A percentile compares a stretch with the other conserved stretches of the same genome.
Evolutionary conservation across 1,140 invertebrate species (phyloP).

Genomic region (Drosophila ficusphila): DNA sequence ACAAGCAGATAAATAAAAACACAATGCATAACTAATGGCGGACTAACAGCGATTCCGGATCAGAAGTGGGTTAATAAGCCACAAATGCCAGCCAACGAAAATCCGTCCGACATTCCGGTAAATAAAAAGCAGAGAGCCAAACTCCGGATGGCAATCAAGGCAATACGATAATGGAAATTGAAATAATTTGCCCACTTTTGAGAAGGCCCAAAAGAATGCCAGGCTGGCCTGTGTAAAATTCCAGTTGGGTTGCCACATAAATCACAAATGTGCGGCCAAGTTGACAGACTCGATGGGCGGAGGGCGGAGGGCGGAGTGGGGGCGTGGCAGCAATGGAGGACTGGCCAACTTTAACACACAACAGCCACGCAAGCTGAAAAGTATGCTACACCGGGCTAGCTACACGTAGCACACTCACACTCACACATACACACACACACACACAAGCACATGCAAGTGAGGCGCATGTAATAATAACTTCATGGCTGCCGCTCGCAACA

Average conservation of each 20-base stretch:
- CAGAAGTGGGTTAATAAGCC: slow-evolving; percentile 72
- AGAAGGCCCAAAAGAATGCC: slow-evolving; percentile 45
- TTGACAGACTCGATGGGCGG: slow-evolving; percentile 51
- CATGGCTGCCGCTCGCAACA: slow-evolving; percentile 52
- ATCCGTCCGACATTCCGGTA: slow-evolving; percentile 43
- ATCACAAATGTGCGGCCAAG: slow-evolving; percentile 72
- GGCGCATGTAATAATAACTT: slow-evolving; percentile 71
- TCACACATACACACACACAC: slow-evolving; percentile 35
- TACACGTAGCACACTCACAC: slow-evolving; percentile 35
- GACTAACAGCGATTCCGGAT: slow-evolving; percentile 26
- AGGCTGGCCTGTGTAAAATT: slow-evolving; percentile 43
- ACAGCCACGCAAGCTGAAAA: slow-evolving; percentile 76
- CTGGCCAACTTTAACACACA: slow-evolving; percentile 74
- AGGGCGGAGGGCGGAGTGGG: slow-evolving; percentile 9
- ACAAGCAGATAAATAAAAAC: slow-evolving; percentile 8
- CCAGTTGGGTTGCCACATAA: slow-evolving; percentile 59
- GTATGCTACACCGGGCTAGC: slow-evolving; percentile 63
- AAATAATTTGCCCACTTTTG: slow-evolving; percentile 79
- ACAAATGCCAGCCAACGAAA: slow-evolving; percentile 47
- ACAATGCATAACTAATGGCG: slow-evolving; percentile 14
- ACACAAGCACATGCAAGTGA: slow-evolving; percentile 31
- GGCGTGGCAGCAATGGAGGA: slow-evolving; percentile 13
- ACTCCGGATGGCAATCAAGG: slow-evolving; percentile 52
- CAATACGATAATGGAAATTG: slow-evolving; percentile 82
- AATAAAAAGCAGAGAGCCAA: slow-evolving; percentile 43